Evolutionary conservation across 2,113 vertebrate species (phyloP).

Genomic region (Malurus melanocephalus): DNA sequence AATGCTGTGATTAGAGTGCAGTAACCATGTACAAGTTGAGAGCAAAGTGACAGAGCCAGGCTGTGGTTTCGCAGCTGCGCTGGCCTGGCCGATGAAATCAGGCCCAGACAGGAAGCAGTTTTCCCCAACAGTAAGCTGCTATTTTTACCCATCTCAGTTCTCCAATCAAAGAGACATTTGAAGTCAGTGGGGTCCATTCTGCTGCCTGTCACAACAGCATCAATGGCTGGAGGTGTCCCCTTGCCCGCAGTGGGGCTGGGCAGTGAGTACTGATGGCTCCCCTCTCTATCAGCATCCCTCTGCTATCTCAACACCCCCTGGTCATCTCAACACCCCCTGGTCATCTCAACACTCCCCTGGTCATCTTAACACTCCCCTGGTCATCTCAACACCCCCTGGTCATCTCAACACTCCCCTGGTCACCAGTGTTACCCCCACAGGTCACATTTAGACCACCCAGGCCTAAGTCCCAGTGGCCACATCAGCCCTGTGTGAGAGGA

Average conservation of each 20-base stretch:
- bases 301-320: background rate
- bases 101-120: conserved; percentile 38
- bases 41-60: background rate
- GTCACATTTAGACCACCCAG: background rate
- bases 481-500: background rate
- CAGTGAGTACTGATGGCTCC: background rate
- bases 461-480: background rate
- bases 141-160: conserved; percentile 41
- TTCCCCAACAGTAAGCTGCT: conserved; percentile 50
- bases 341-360: background rate
- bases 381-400: background rate
- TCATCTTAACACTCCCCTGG: no score
- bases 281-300: background rate
- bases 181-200: background rate
- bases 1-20: background rate
- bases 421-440: accelerated
- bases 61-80: background rate
- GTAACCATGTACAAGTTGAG: background rate
- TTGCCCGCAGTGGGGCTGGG: accelerated
- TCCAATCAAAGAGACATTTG: background rate
- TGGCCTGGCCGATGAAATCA: conserved; percentile 9
- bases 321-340: background rate
- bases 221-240: background rate
- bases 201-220: background rate
- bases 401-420: background rate